Conservation (phyloP, 2,113 vertebrate genomes). For the Labeo rohita region DNA sequence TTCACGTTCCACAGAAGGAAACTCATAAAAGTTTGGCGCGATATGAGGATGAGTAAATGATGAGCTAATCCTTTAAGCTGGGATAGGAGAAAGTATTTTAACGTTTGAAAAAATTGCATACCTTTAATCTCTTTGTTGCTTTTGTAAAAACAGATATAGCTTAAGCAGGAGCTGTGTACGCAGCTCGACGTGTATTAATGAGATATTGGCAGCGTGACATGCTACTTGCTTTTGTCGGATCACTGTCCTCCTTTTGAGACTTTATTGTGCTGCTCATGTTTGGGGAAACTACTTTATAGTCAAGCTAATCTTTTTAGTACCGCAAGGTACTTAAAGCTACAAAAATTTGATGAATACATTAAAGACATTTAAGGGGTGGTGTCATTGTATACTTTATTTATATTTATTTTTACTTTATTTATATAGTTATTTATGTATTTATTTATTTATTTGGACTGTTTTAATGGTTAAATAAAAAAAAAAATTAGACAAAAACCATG, state of each 20-base stretch:
- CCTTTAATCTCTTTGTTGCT: conserved; percentile 5
- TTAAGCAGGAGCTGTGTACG: conserved; percentile 4
- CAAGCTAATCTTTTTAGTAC: not conserved
- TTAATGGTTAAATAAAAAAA: too few species aligned
- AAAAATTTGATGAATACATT: not conserved
- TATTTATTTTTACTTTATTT: too few species aligned
- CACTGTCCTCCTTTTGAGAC: not conserved
- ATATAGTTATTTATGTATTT: too few species aligned
- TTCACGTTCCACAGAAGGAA: not conserved
- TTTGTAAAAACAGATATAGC: conserved; percentile 11
- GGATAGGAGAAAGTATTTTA: conserved; percentile 1
- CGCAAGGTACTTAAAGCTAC: not conserved
- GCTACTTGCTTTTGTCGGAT: not conserved
- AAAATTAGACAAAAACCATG: too few species aligned
- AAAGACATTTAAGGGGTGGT: not conserved
- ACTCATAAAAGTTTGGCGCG: conserved; percentile 19
- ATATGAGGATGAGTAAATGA: conserved; percentile 23
- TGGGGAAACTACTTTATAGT: not conserved
- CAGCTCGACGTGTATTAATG: not conserved
- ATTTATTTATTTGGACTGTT: too few species aligned
- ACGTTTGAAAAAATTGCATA: not conserved
- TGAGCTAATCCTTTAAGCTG: conserved; percentile 20
- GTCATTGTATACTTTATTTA: not conserved
- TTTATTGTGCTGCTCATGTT: not conserved
- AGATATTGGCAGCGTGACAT: not conserved